phyloP scores from a whole-genome alignment of 1,140 invertebrate species.

The Drosophila pseudoobscura region DNA sequence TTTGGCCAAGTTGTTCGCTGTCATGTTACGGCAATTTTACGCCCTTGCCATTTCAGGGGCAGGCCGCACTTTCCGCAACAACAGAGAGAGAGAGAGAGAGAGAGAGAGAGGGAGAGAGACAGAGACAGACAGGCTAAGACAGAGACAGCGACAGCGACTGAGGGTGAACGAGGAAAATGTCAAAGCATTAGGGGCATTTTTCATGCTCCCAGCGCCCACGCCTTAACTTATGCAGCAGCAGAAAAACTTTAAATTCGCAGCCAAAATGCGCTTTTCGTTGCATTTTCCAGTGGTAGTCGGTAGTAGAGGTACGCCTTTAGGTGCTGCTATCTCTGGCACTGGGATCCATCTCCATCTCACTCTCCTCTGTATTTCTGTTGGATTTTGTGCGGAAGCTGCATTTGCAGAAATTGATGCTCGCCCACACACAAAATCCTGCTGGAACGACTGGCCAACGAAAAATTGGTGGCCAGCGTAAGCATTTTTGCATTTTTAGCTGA shows the following conservation, averaged over 20 bases:
- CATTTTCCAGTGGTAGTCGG: slow-evolving; percentile 10
- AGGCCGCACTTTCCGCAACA: slow-evolving; percentile 24
- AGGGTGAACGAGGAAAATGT: slow-evolving; percentile 25
- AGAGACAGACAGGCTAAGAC: slow-evolving; percentile 4
- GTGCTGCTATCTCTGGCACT: no score
- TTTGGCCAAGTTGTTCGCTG: slow-evolving; percentile 75
- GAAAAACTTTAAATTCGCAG: slow-evolving; percentile 34
- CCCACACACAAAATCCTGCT: slow-evolving; percentile 6
- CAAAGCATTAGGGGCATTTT: slow-evolving; percentile 50
- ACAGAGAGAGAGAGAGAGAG: no score
- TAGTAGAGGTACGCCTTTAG: neutral
- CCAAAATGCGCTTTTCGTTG: slow-evolving; percentile 40
- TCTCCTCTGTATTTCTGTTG: slow-evolving; percentile 7
- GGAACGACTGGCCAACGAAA: slow-evolving; percentile 11
- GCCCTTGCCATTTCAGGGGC: slow-evolving; percentile 76
- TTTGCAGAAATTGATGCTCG: slow-evolving; percentile 71
- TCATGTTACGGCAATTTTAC: slow-evolving; percentile 81
- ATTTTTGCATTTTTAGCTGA: slow-evolving; percentile 71
- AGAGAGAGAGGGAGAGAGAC: slow-evolving; percentile 3
- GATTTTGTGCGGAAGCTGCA: slow-evolving; percentile 49
- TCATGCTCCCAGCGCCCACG: slow-evolving; percentile 47
- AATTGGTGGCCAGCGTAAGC: slow-evolving; percentile 55
- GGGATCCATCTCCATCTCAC: neutral
- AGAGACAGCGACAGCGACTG: slow-evolving; percentile 19
- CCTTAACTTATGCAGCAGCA: slow-evolving; percentile 56